phyloP scores from a whole-genome alignment of 2,797 vertebrate species.

The Champsocephalus gunnari region DNA sequence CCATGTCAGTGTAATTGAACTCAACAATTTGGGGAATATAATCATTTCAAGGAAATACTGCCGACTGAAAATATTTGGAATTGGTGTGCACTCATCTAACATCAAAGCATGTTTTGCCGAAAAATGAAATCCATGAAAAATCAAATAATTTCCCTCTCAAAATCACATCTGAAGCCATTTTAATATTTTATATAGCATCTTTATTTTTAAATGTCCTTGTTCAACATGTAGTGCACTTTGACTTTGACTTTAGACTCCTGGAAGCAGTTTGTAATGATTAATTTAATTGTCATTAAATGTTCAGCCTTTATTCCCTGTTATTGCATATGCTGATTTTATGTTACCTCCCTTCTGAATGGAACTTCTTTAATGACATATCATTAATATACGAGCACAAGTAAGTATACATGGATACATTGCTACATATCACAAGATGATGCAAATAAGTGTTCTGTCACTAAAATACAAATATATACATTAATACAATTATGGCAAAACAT shows the following conservation, averaged over 20 bases:
- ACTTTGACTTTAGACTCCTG: constrained; percentile 9
- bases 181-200: background rate
- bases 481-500: background rate
- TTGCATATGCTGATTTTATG: constrained; percentile 14
- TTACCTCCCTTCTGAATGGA: constrained; percentile 26
- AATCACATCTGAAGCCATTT: background rate
- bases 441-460: background rate
- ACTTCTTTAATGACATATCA: constrained; percentile 20
- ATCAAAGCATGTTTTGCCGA: constrained; percentile 27
- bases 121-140: constrained; percentile 10
- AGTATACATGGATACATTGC: background rate
- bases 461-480: background rate
- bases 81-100: constrained; percentile 16
- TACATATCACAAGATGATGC: background rate
- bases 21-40: constrained; percentile 31
- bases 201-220: constrained; percentile 20
- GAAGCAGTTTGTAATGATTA: constrained; percentile 25
- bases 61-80: constrained; percentile 24
- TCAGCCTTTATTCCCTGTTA: constrained; percentile 13
- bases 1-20: constrained; percentile 40
- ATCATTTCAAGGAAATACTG: constrained; percentile 27
- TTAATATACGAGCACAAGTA: constrained; percentile 7
- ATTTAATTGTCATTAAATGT: constrained; percentile 45
- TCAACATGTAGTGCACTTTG: background rate
- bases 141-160: background rate